phyloP scores from a whole-genome alignment of 2,113 vertebrate species.

The Otus sunia region DNA sequence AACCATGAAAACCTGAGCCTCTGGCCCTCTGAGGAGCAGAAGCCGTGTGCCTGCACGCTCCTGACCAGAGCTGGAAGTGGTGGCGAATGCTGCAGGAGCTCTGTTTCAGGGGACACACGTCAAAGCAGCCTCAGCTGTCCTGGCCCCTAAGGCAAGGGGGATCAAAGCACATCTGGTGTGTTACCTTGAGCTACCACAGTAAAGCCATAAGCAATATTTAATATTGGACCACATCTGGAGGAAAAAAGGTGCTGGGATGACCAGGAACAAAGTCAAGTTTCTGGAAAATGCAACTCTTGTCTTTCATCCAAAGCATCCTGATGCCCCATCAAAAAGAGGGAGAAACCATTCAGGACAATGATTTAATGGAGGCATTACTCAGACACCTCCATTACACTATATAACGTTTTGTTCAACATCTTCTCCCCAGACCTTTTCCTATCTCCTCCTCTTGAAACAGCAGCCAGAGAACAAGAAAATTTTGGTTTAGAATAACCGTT shows the following conservation, averaged over 20 bases:
- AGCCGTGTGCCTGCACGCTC: background rate
- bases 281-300: background rate
- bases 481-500: background rate
- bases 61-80: background rate
- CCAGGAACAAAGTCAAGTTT: background rate
- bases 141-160: background rate
- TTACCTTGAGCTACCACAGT: background rate
- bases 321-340: background rate
- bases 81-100: rapidly evolving
- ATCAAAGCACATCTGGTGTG: background rate
- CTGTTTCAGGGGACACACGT: rapidly evolving
- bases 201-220: background rate
- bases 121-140: background rate
- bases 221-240: background rate
- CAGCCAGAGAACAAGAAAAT: background rate
- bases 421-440: background rate
- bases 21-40: background rate
- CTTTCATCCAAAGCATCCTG: background rate
- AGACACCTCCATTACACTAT: background rate
- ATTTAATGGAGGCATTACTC: background rate
- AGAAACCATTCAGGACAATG: background rate
- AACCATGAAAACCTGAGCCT: background rate
- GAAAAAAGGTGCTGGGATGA: background rate
- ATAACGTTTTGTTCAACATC: background rate
- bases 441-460: background rate